Base-by-base conservation (phyloP, 2,797 vertebrate species). In the Karalla daura region DNA sequence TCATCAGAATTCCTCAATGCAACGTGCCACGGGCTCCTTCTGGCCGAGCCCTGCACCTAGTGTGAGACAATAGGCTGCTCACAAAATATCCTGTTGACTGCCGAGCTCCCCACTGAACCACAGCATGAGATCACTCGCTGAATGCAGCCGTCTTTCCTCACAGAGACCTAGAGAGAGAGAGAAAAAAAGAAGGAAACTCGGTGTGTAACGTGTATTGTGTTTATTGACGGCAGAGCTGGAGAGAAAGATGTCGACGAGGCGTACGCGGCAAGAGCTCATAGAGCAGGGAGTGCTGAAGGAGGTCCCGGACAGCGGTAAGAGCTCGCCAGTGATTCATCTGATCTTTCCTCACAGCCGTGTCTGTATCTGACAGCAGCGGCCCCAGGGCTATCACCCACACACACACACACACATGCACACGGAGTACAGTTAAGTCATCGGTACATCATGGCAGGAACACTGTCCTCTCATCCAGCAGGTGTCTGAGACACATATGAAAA, bases 181-280 rank as follows among this genome's bases (percentile, higher is more conserved):
- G 21, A n/a, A n/a, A n/a, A n/a, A n/a, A n/a, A n/a, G n/a, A n/a
- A n/a, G n/a, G n/a, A n/a, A n/a, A n/a, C 11, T 23, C 4, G 2
- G 37, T 17, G 24, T 63, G 33, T 81, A 49, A 58, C 7, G 15
- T 77, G 2, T 52, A 43, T 73, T 75, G 5, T 80, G 37, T 76
- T 72, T 89, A 68, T 92, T 86, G 83, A 85, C 72, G 25, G 84
- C 93, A 99, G 97, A 98, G 91, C 92, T 99, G 94, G 98, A 99
- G 91, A 95, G 96, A 90, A 97, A 98, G 94, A 99, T 99, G 93
- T 99, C 98, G 71, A 98, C 96, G 89, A 94, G 98, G 90, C 96
- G 98, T 67, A 96, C 97, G 1, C 95, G 97, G 86, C 96, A 98
- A 90, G 98, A 99, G 87, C 96, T 99, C 70, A 95, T 99, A 81